Evolutionary conservation across 2,113 vertebrate species (phyloP).

Genomic region (Herpailurus yagouaroundi): DNA sequence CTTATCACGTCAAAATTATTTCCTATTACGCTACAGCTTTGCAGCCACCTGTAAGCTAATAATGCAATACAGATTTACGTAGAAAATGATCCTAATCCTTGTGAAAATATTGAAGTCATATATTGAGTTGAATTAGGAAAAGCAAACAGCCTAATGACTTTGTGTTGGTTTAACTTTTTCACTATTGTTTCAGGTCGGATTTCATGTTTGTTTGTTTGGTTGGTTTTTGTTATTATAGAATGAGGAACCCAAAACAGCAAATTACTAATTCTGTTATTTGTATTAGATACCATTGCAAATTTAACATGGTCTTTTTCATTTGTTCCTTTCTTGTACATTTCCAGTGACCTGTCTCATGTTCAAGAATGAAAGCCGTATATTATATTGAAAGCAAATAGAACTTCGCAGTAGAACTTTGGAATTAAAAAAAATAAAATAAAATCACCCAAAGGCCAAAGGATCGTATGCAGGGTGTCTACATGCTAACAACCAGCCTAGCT

Average conservation of each 20-base stretch:
- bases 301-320: conserved; percentile 50
- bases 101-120: conserved; percentile 59
- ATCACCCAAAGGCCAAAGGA: neutral
- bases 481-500: neutral
- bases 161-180: conserved; percentile 61
- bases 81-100: conserved; percentile 52
- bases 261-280: conserved; percentile 47
- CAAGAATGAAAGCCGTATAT: neutral
- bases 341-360: conserved; percentile 34
- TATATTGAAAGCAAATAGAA: conserved; percentile 24
- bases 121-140: conserved; percentile 19
- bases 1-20: conserved; percentile 45
- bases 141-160: conserved; percentile 52
- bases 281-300: conserved; percentile 43
- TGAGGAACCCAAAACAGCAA: neutral
- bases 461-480: neutral
- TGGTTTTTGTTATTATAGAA: conserved; percentile 21
- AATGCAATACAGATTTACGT: conserved; percentile 17
- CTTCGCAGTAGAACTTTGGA: neutral
- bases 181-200: conserved; percentile 10
- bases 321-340: conserved; percentile 68
- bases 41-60: conserved; percentile 6
- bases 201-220: neutral
- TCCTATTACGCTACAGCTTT: conserved; percentile 7
- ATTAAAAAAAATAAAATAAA: neutral